These are phyloP conservation scores for Spisula solida DNA, from an alignment of 2,888 invertebrate genomes.

Conservation along the genomic window DNA sequence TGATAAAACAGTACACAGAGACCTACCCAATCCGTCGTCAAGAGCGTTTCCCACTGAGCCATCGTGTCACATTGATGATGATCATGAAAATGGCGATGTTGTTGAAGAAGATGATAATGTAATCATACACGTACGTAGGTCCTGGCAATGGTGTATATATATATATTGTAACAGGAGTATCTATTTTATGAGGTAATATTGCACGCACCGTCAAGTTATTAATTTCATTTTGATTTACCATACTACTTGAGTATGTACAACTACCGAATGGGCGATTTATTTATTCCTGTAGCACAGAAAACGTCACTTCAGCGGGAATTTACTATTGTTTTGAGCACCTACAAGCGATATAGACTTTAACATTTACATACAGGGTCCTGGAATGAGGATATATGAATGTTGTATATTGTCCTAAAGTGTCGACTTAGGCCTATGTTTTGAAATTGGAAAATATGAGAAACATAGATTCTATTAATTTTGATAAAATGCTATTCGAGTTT, in stretches of 20 bases:
- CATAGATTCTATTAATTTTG: too few relatives aligned
- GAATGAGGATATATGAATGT: background rate
- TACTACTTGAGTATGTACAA: background rate
- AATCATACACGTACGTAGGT: background rate
- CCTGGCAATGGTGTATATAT: background rate
- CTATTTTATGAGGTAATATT: slow-evolving; percentile 17
- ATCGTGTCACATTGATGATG: background rate
- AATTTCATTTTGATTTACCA: slow-evolving; percentile 13
- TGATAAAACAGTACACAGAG: too few relatives aligned
- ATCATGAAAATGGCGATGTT: background rate
- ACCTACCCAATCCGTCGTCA: too few relatives aligned
- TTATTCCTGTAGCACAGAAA: background rate
- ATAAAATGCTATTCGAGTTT: too few relatives aligned
- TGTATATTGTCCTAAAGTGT: background rate
- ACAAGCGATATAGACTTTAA: background rate
- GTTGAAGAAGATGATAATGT: background rate
- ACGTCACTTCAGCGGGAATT: background rate
- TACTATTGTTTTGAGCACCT: background rate
- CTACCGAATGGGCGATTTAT: slow-evolving; percentile 8
- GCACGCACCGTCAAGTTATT: slow-evolving; percentile 18
- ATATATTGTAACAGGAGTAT: background rate
- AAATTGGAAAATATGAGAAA: background rate
- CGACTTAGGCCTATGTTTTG: slow-evolving; percentile 9
- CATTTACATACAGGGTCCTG: background rate
- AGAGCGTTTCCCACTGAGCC: background rate